Conservation (phyloP, 2,888 invertebrate genomes). For the Phalera bucephala region DNA sequence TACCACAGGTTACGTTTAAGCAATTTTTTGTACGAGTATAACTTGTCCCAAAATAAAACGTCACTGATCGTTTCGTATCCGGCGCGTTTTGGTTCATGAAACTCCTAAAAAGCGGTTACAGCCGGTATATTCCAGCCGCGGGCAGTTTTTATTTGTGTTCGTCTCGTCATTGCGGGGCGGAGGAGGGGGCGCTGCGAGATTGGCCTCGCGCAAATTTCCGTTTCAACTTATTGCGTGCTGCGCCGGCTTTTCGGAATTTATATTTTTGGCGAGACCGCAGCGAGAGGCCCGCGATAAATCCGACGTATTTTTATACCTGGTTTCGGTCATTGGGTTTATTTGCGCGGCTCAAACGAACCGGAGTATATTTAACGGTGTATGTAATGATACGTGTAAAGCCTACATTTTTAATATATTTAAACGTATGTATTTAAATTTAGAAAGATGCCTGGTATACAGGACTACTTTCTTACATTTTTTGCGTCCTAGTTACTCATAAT, state of each 20-base stretch:
- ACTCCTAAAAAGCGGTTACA: constrained; percentile 29
- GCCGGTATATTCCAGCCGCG: constrained; percentile 28
- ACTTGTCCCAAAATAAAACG: too few species aligned
- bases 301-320: neutral
- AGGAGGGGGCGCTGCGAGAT: constrained; percentile 16
- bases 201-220: constrained; percentile 27
- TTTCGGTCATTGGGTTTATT: neutral
- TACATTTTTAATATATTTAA: too few species aligned
- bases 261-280: constrained; percentile 8
- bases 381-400: too few species aligned
- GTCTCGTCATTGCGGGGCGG: constrained; percentile 19
- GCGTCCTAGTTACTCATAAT: too few species aligned
- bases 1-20: too few species aligned
- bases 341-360: neutral
- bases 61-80: too few species aligned
- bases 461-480: too few species aligned
- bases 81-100: constrained; percentile 6
- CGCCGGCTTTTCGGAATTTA: constrained; percentile 12
- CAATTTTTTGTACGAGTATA: too few species aligned
- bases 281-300: neutral
- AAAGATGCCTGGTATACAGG: too few species aligned
- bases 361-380: neutral
- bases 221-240: constrained; percentile 17
- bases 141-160: constrained; percentile 32
- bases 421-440: too few species aligned